Percentiles rank a stretch among this genome's conserved stretches.
These are phyloP conservation scores for Salvelinus fontinalis DNA, from an alignment of 2,113 vertebrate species.

Conservation along the genomic window DNA sequence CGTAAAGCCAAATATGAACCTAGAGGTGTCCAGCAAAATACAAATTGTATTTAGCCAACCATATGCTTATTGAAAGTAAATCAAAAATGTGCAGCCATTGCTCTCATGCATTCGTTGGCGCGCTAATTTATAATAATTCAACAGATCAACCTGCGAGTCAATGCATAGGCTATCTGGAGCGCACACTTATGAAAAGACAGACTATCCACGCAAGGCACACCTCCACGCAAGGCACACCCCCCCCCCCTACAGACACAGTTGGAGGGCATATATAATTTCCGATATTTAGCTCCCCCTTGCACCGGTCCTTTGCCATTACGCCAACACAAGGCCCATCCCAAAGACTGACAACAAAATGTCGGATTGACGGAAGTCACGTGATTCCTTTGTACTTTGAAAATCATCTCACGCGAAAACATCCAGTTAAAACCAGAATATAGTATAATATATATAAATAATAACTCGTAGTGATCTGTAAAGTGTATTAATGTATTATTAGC, in stretches of 20 bases:
- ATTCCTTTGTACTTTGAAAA: slow-evolving; percentile 87
- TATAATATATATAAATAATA: neutral
- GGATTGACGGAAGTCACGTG: slow-evolving; percentile 84
- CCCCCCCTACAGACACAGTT: no score
- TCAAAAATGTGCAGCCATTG: neutral
- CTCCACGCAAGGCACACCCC: slow-evolving; percentile 16
- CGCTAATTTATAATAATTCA: neutral
- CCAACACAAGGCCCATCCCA: slow-evolving; percentile 71
- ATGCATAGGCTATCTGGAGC: neutral
- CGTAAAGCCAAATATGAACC: no score
- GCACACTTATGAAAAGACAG: no score
- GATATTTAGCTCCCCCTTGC: slow-evolving; percentile 59
- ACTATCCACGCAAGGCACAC: slow-evolving; percentile 11
- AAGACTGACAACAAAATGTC: slow-evolving; percentile 86
- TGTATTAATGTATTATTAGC: neutral
- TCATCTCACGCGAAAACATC: slow-evolving; percentile 40
- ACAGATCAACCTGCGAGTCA: no score
- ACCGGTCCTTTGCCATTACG: slow-evolving; percentile 43
- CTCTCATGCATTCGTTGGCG: neutral
- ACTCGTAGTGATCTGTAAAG: neutral
- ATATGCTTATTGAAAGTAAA: no score
- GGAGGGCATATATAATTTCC: slow-evolving; percentile 1
- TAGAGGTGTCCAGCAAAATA: no score
- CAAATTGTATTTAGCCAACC: no score
- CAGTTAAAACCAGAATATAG: slow-evolving; percentile 30